Percentiles rank a stretch among this genome's conserved stretches.
phyloP scores from a whole-genome alignment of 30 jellyfish, hydroid and myxozoan species.

The Turritopsis rubra region DNA sequence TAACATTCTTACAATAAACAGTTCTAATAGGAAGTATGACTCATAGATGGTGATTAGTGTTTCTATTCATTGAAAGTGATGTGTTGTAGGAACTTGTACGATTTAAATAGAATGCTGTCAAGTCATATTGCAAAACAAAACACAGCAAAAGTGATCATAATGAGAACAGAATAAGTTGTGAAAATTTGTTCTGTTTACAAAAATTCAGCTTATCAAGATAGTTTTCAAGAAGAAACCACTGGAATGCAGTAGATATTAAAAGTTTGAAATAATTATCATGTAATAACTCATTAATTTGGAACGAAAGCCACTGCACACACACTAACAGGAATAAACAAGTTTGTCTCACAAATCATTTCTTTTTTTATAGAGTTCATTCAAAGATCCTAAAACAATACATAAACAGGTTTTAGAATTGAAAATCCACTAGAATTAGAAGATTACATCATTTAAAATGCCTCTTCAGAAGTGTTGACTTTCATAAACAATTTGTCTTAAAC shows the following conservation, averaged over 20 bases:
- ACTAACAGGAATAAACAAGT: not conserved
- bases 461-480: not conserved
- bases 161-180: not conserved
- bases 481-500: not conserved
- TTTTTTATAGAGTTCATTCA: not conserved
- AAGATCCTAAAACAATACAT: too few species aligned
- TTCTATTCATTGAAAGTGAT: not conserved
- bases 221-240: not conserved
- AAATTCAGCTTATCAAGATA: not conserved
- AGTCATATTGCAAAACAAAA: not conserved
- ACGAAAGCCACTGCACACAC: not conserved
- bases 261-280: not conserved
- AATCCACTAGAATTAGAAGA: too few species aligned
- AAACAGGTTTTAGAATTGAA: too few species aligned
- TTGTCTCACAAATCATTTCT: not conserved
- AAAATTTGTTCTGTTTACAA: not conserved
- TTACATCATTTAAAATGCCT: too few species aligned
- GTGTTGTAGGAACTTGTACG: not conserved
- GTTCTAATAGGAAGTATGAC: not conserved
- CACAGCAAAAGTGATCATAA: not conserved
- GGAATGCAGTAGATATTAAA: not conserved
- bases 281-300: not conserved
- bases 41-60: not conserved
- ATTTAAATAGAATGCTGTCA: not conserved
- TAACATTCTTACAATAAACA: not conserved